These are phyloP conservation scores for Pachyrhynchus sulphureomaculatus DNA, from an alignment of 1,140 invertebrate species.

Conservation along the genomic window DNA sequence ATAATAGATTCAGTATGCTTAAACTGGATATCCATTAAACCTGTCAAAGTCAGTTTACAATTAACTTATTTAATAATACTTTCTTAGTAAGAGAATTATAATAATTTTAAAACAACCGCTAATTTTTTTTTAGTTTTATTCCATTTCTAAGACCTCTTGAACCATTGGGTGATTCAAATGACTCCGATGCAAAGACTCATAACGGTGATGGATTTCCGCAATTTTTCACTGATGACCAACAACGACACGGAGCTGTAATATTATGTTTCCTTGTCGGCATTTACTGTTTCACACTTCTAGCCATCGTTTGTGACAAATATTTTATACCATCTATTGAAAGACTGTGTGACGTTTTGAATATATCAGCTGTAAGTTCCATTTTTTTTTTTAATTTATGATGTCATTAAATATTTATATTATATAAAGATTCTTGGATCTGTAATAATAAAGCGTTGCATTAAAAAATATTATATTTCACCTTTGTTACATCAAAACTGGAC, in stretches of 20 bases:
- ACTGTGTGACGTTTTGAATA: conserved; percentile 72
- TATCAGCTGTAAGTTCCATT: conserved; percentile 61
- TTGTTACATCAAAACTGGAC: too few relatives aligned
- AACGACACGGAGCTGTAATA: conserved; percentile 65
- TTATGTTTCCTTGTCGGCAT: conserved; percentile 74
- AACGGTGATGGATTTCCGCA: conserved; percentile 57
- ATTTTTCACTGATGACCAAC: conserved; percentile 61
- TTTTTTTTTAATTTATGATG: not conserved
- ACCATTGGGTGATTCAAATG: not conserved
- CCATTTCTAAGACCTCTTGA: not conserved
- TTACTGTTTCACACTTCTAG: conserved; percentile 77
- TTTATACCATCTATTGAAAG: conserved; percentile 80
- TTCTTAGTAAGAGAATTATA: too few relatives aligned
- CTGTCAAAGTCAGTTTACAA: too few relatives aligned
- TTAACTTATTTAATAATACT: too few relatives aligned
- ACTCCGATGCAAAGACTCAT: not conserved
- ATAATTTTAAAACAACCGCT: too few relatives aligned
- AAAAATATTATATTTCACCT: too few relatives aligned
- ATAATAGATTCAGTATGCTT: too few relatives aligned
- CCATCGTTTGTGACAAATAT: conserved; percentile 84
- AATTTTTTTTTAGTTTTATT: too few relatives aligned
- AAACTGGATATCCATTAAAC: too few relatives aligned
- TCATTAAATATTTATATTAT: not conserved
- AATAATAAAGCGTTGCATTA: too few relatives aligned
- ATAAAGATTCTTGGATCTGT: not conserved